phyloP scores from a whole-genome alignment of 2,797 vertebrate species.

The Hydrolagus colliei region DNA sequence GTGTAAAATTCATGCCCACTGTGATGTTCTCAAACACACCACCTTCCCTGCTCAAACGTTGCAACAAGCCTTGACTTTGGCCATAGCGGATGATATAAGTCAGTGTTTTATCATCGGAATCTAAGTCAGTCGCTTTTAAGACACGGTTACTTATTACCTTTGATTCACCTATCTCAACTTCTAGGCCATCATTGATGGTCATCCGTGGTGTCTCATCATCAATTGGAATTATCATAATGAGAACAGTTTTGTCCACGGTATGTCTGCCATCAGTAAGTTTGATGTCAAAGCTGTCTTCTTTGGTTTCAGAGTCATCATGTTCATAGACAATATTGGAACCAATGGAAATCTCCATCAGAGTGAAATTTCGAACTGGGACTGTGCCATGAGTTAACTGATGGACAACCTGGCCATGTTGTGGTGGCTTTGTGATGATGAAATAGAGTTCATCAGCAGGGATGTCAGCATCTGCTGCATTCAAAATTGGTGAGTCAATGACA shows the following conservation, averaged over 20 bases:
- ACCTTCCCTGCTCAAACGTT: constrained; percentile 60
- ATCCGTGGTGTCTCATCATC: constrained; percentile 76
- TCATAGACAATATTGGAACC: constrained; percentile 75
- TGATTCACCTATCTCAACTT: constrained; percentile 71
- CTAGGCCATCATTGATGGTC: constrained; percentile 69
- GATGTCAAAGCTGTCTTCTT: constrained; percentile 74
- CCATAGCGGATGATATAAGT: constrained; percentile 64
- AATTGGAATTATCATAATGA: constrained; percentile 69
- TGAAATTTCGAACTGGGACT: constrained; percentile 58
- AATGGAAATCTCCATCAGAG: constrained; percentile 70
- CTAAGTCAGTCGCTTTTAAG: constrained; percentile 75
- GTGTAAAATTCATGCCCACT: constrained; percentile 76
- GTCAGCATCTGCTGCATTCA: constrained; percentile 69
- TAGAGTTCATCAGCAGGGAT: constrained; percentile 63
- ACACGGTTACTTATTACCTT: constrained; percentile 66
- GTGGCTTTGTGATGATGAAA: constrained; percentile 70
- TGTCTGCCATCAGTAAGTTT: constrained; percentile 70
- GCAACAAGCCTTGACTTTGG: constrained; percentile 70
- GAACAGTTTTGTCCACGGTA: constrained; percentile 62
- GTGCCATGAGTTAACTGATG: constrained; percentile 68
- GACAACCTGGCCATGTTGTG: constrained; percentile 65
- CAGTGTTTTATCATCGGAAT: constrained; percentile 72
- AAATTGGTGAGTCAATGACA: constrained; percentile 69
- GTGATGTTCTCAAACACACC: constrained; percentile 64
- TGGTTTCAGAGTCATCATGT: constrained; percentile 78